phyloP scores from a whole-genome alignment of 53 echinoderm and acorn worm species.

The Zoroaster sp. region DNA sequence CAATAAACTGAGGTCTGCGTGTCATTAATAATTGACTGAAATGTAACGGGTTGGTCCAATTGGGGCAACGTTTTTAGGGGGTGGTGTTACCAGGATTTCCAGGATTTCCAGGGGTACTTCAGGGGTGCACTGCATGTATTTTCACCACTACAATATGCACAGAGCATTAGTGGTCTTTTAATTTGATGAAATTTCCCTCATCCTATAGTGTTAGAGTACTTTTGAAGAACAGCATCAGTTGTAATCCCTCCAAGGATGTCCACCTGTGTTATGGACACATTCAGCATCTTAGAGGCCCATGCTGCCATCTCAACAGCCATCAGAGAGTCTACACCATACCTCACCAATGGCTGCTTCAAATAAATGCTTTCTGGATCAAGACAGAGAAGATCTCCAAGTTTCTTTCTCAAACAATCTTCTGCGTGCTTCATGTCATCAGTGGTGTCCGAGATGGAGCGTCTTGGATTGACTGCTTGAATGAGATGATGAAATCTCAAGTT shows the following conservation, averaged over 20 bases:
- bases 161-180: too few species aligned
- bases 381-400: slow-evolving; percentile 76
- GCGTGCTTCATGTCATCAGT: slow-evolving; percentile 14
- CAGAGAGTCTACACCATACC: slow-evolving; percentile 91
- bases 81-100: too few species aligned
- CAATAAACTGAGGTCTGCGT: too few species aligned
- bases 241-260: slow-evolving; percentile 90
- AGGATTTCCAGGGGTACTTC: too few species aligned
- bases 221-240: slow-evolving; percentile 64
- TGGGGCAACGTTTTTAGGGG: too few species aligned
- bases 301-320: slow-evolving; percentile 95
- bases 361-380: slow-evolving; percentile 73
- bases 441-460: slow-evolving; percentile 23
- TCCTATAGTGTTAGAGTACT: too few species aligned
- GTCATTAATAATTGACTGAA: too few species aligned
- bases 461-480: neutral
- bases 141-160: too few species aligned
- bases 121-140: too few species aligned
- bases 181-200: too few species aligned
- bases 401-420: slow-evolving; percentile 33
- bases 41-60: too few species aligned
- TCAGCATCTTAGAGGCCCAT: slow-evolving; percentile 79
- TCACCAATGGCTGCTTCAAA: slow-evolving; percentile 81
- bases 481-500: slow-evolving; percentile 67
- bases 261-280: slow-evolving; percentile 80